Evolutionary conservation across 2,888 invertebrate species (phyloP), one percentile per base, ranked within the genome.

Genomic region (Tethea ocularis): DNA sequence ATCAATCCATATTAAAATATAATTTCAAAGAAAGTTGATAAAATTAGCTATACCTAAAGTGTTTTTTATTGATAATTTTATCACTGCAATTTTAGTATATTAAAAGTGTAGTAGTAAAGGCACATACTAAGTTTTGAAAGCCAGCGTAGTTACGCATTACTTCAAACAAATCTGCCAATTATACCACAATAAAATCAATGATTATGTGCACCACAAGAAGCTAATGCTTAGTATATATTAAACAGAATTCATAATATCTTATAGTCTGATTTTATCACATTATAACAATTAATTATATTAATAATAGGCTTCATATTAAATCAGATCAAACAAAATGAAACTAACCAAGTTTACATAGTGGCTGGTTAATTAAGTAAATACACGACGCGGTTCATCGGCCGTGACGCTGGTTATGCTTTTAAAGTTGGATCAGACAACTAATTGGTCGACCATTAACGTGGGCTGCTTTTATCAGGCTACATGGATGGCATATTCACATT

Each of bases 331-430:
- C 71, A 67, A 72, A 71, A 70, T 75, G 46, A 46, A 46, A 46
- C 20, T 46, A 46, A 46, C 46, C 46, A n/a, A 46, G 17, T 6
- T 41, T 46, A 46, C 20, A 46, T 10, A 46, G 20, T 36, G 13
- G 20, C 67, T 69, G 72, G 76, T 78, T 80, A 82, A 84, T 84
- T 79, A 79, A 72, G 69, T 68, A 77, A 82, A 80, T 82, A 77
- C 71, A 75, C 46, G 17, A 60, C 77, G 83, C 71, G 79, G 78
- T 78, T 65, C 68, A 67, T 71, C 64, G 62, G 60, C 74, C 64
- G 75, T 78, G 74, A 77, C 74, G 69, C 67, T 72, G 67, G 79
- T 72, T 86, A 81, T 70, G 82, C 85, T 83, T 85, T 87, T 84
- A 83, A 84, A 80, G 52, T 57, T 15, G 55, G 57, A 60, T 58